Base-by-base conservation (phyloP, 2,797 vertebrate genomes). In the Characodon lateralis region DNA sequence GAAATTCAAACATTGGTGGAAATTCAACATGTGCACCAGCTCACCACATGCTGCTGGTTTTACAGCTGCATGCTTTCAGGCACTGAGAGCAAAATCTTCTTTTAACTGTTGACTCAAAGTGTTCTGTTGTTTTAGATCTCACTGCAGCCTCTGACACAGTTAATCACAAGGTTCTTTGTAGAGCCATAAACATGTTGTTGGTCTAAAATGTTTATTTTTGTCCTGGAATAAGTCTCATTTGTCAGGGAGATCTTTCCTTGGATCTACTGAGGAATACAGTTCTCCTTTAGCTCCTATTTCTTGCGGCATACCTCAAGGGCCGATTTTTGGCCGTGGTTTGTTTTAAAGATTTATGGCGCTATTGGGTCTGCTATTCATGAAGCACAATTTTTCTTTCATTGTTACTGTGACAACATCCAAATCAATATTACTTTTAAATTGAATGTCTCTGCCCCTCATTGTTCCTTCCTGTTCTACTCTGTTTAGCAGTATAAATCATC, bases 41-140 rank as follows among this genome's bases (percentile, higher is more conserved):
- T 14, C 53, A 59, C n/a, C 4, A 8, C 58, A 13, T 13, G n/a
- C n/a, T 5, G n/a, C 58, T 26, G n/a, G 58, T 59, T 28, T 58
- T 12, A 26, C 26, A 59, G n/a, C n/a, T 28, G 6, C 3, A 13
- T 10, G 55, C 55, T 26, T 58, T 12, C 12, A 31, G 13, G n/a
- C 22, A 68, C 35, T 6, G 1, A 68, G 22, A 1, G 22, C 39
- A 6, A 24, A 22, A 43, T 68, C 22, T n/a, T 68, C 65, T 68
- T 66, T 46, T 1, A 68, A 43, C 65, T 68, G 65, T 46, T 69
- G 41, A 69, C 66, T 46, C 13, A 69, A 48, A 24, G 66, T 69
- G 41, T 69, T 46, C 24, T 69, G 66, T 46, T 69, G 41, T 69
- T 46, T 46, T 69, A 46, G 43, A 6, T 48, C 24, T 10, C 46